A percentile compares a stretch with the other conserved stretches of the same genome.
Evolutionary conservation across 2,888 invertebrate species (phyloP).

Genomic region (Candidula unifasciata): DNA sequence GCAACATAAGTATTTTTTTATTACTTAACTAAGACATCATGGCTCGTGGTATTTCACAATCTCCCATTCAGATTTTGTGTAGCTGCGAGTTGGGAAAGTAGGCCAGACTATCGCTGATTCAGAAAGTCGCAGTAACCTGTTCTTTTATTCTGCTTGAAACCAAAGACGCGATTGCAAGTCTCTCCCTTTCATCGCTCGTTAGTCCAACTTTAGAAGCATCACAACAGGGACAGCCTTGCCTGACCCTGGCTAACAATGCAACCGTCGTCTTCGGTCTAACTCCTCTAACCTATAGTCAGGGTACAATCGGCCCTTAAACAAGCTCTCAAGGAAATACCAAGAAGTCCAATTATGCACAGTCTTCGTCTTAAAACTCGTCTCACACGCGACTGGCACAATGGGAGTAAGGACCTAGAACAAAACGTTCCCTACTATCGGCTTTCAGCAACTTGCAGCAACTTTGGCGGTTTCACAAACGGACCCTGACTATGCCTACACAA

Average conservation of each 20-base stretch:
- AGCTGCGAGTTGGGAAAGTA: background rate
- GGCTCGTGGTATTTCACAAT: background rate
- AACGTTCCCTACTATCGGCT: slow-evolving; percentile 14
- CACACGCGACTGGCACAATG: slow-evolving; percentile 30
- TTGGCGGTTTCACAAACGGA: slow-evolving; percentile 34
- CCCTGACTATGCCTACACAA: slow-evolving; percentile 38
- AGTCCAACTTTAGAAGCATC: slow-evolving; percentile 14
- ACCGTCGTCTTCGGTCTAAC: slow-evolving; percentile 34
- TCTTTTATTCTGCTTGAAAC: slow-evolving; percentile 14
- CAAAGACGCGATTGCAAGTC: slow-evolving; percentile 42
- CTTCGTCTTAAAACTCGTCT: slow-evolving; percentile 24
- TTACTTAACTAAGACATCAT: slow-evolving; percentile 29
- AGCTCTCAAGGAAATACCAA: slow-evolving; percentile 44
- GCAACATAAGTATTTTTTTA: too few relatives aligned
- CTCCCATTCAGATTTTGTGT: slow-evolving; percentile 11
- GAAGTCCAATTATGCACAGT: slow-evolving; percentile 36
- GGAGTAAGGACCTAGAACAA: background rate
- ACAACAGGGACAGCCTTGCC: slow-evolving; percentile 25
- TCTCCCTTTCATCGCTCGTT: slow-evolving; percentile 31
- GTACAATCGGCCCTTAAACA: background rate
- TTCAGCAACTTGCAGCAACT: slow-evolving; percentile 7
- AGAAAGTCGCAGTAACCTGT: background rate
- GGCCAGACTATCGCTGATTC: background rate
- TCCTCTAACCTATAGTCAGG: background rate
- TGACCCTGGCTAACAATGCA: slow-evolving; percentile 15